These are phyloP conservation scores for Ennomos quercinarius DNA, from an alignment of 2,888 invertebrate genomes.

Conservation along the genomic window DNA sequence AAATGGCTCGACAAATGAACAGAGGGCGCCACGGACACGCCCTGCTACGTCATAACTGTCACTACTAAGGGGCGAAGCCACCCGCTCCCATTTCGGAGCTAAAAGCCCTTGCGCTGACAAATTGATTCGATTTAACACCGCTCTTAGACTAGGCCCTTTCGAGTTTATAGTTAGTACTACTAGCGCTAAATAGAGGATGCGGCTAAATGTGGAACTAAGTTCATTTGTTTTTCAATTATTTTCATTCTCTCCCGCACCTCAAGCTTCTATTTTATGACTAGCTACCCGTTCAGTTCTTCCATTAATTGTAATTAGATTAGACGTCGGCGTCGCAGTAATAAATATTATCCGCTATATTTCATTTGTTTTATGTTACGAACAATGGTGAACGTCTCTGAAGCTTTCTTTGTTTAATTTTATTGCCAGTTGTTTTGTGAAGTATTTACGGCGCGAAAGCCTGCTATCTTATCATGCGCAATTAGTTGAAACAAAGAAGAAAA, in stretches of 20 bases:
- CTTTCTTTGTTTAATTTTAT: constrained; percentile 7
- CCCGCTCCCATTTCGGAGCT: constrained; percentile 45
- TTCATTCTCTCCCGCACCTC: not conserved
- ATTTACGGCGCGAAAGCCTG: constrained; percentile 10
- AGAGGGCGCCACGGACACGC: constrained; percentile 78
- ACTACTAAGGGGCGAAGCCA: constrained; percentile 56
- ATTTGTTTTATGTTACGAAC: constrained; percentile 2
- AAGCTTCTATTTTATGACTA: constrained; percentile 3
- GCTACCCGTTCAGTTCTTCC: not conserved
- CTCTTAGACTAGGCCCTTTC: constrained; percentile 23
- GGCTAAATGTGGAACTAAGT: not conserved
- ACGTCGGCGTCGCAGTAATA: not conserved
- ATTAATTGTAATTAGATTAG: not conserved
- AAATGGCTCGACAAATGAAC: constrained; percentile 85
- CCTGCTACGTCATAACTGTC: constrained; percentile 81
- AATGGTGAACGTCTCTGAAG: not conserved
- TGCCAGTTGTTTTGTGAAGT: constrained; percentile 8
- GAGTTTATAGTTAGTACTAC: constrained; percentile 12
- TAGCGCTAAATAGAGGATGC: constrained; percentile 9
- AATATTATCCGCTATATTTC: constrained; percentile 2
- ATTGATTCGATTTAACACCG: constrained; percentile 70
- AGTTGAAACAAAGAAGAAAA: constrained; percentile 9
- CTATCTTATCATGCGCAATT: constrained; percentile 9
- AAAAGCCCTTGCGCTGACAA: constrained; percentile 62
- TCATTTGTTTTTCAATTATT: not conserved